Evolutionary conservation across 2,797 vertebrate species (phyloP).

Genomic region (Poecilia picta): DNA sequence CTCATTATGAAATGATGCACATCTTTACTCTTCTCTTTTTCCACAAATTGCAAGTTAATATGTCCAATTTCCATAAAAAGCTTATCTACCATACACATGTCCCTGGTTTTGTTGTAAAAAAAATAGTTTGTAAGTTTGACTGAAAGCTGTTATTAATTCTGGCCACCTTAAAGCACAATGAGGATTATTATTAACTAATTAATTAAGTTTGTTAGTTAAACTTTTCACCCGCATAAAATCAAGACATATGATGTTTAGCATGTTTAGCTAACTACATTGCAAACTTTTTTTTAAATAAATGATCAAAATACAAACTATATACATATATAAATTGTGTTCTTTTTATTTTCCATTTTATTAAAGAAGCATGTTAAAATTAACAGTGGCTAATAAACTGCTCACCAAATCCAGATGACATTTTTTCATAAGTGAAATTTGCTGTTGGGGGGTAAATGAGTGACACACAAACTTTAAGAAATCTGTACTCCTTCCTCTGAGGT

Average conservation of each 20-base stretch:
- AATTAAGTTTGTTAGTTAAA: neutral
- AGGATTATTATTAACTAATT: neutral
- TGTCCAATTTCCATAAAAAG: neutral
- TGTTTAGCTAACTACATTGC: neutral
- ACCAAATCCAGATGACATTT: constrained; percentile 18
- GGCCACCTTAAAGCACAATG: neutral
- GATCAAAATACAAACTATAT: neutral
- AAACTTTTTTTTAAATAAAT: neutral
- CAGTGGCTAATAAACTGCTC: neutral
- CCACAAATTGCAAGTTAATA: too few relatives aligned
- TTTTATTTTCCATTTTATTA: neutral
- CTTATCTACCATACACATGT: neutral
- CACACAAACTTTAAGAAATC: constrained; percentile 18
- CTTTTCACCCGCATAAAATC: too few relatives aligned
- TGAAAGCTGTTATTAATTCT: neutral
- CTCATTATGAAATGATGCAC: too few relatives aligned
- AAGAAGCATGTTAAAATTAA: neutral
- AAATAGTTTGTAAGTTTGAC: neutral
- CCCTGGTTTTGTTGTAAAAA: neutral
- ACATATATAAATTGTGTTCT: neutral
- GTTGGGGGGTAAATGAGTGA: neutral
- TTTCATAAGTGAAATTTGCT: constrained; percentile 8
- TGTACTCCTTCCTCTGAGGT: constrained; percentile 7
- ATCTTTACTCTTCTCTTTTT: too few relatives aligned
- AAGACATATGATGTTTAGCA: too few relatives aligned